Base-by-base conservation (phyloP, 2,113 vertebrate species). In the Lynx canadensis region DNA sequence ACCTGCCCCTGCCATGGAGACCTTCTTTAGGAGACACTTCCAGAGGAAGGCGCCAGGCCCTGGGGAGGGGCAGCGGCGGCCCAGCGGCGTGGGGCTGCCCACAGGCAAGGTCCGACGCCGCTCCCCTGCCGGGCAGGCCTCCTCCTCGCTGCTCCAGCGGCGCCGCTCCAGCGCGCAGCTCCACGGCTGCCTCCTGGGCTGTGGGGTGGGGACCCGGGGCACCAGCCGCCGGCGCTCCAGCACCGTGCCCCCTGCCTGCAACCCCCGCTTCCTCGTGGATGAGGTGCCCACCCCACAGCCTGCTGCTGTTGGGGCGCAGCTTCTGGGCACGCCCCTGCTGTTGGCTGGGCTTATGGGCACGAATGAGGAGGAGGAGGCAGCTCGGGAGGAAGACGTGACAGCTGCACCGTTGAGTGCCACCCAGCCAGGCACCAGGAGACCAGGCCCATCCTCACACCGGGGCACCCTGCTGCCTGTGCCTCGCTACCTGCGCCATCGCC, bases 1-100 rank as follows among this genome's bases (percentile, higher is more conserved):
- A 4, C 81, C 89, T 31, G 3, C 60, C 80, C 96, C 89, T 83
- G 74, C 57, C 84, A 99, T 99, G 99, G 99, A 99, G 95, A 99
- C 98, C 57, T 99, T 99, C 98, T 99, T 99, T 97, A 99, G 98
- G 89, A 99, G 99, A 57, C 99, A 99, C 94, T 99, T 99, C 71
- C 98, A 98, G 88, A 45, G 97, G 97, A 99, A 99, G 97, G 94
- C 82, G 4, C 94, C 2, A 0, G 88, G 97, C 25, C 31, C 96
- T 5, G 97, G 97, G 84, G 85, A 95, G 89, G 83, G 76, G 94
- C 81, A 48, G 52, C 50, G 95, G 82, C 91, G 91, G 6, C 57
- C 91, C 88, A 98, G 98, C 0, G 41, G 91, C 0, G 96, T 99
- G 86, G 98, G 99, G 0, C 97, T 99, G 95, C 99, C 99, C 85